These are phyloP conservation scores for Trachemys scripta DNA, from an alignment of 2,113 vertebrate genomes.

Conservation along the genomic window DNA sequence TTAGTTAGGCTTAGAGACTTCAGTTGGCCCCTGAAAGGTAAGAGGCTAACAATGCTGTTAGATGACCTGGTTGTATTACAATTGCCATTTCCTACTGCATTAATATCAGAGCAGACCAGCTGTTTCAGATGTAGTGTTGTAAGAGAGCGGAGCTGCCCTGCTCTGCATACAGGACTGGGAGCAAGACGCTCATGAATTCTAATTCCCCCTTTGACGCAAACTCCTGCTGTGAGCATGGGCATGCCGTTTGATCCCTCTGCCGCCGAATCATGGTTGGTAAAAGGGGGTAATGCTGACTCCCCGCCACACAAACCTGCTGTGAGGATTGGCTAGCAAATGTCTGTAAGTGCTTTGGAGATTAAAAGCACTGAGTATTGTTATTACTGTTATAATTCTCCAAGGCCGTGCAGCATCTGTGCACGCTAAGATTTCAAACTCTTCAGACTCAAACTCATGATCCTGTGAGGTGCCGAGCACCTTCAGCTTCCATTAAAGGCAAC, in stretches of 20 bases:
- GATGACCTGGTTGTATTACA: background rate
- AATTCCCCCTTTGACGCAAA: conserved; percentile 7
- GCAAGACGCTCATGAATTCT: background rate
- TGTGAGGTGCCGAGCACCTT: background rate
- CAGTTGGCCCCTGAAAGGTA: background rate
- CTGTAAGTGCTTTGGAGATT: conserved; percentile 1
- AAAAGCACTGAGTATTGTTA: background rate
- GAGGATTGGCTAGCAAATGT: background rate
- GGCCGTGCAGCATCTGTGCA: background rate
- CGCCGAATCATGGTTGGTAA: background rate
- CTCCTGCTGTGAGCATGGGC: background rate
- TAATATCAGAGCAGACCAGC: background rate
- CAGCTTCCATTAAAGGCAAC: background rate
- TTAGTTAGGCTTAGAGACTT: background rate
- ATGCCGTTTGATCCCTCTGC: background rate
- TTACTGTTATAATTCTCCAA: background rate
- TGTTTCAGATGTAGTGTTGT: background rate
- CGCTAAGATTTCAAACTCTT: background rate
- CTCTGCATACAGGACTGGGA: background rate
- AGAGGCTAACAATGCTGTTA: background rate
- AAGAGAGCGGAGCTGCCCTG: background rate
- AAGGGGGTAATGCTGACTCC: background rate
- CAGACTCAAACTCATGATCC: background rate
- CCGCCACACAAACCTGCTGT: background rate
- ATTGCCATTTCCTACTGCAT: background rate